Evolutionary conservation across 2,113 vertebrate genomes (phyloP), one percentile per base, ranked within the genome.

Genomic region (Lycaon pictus): DNA sequence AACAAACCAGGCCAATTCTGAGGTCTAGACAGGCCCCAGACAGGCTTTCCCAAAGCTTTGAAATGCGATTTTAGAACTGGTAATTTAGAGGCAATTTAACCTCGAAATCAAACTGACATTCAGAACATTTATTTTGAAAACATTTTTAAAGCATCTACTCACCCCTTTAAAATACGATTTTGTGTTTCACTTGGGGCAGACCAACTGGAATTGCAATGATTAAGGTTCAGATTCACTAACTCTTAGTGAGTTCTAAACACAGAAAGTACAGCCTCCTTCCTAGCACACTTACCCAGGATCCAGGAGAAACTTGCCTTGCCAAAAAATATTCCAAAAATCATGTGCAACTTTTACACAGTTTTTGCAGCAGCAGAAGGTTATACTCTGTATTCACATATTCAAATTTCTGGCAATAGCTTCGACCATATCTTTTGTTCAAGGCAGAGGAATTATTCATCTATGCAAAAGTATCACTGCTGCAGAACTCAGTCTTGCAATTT

Each of bases 1-100:
- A 96, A 97, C 90, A 97, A 98, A 97, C 89, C 96, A 98, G 97
- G 94, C 95, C 94, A 97, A 89, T 93, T 85, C 90, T 85, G 81
- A 96, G 96, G 97, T 97, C 95, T 97, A 98, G 95, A 97, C 97
- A 98, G 94, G 82, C n/a, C 88, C 96, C 96, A 98, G 97, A 98
- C 93, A 95, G 90, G 74, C 79, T 81, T 98, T 96, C 90, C 95
- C 77, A 0, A 80, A 98, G 95, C 97, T 97, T 96, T 98, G 94
- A 97, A 97, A 98, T 81, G 62, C 5, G 67, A 97, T 87, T 98
- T 95, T 80, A 90, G 89, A 97, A 97, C 63, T 85, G 93, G 93
- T 93, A 80, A 94, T 97, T 96, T 95, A 96, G 97, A 98, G 90
- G 90, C 90, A 95, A 95, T 97, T 96, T 94, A 97, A 97, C 88